phyloP scores from a whole-genome alignment of 2,113 vertebrate species.

The Lagenorhynchus albirostris region DNA sequence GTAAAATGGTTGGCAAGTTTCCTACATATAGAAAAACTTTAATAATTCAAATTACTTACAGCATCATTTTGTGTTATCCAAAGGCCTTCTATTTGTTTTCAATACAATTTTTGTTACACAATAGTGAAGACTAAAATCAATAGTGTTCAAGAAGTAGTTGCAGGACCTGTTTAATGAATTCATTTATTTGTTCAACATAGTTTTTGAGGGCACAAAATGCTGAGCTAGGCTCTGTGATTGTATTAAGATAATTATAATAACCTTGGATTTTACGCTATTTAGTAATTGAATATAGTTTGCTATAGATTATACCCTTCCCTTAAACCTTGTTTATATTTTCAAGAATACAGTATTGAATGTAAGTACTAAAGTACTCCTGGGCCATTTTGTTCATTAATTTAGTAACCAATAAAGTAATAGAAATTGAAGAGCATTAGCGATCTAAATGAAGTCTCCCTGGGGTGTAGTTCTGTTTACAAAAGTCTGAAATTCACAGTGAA shows the following conservation, averaged over 20 bases:
- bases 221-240: neutral
- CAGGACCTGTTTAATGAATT: neutral
- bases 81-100: neutral
- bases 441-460: neutral
- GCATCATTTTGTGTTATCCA: neutral
- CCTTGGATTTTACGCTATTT: neutral
- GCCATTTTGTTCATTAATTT: neutral
- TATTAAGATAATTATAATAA: conserved; percentile 1
- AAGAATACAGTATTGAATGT: neutral
- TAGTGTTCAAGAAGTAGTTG: neutral
- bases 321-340: conserved; percentile 28
- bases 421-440: neutral
- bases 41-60: neutral
- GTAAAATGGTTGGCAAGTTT: neutral
- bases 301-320: neutral
- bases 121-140: neutral
- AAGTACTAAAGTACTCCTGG: neutral
- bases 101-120: neutral
- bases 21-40: neutral
- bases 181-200: neutral
- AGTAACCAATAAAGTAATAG: neutral
- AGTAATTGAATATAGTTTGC: neutral
- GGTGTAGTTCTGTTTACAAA: neutral
- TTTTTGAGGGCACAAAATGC: neutral
- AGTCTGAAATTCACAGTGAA: neutral